Base-by-base conservation (phyloP, 2,888 invertebrate genomes). In the Oegoconia quadripuncta region DNA sequence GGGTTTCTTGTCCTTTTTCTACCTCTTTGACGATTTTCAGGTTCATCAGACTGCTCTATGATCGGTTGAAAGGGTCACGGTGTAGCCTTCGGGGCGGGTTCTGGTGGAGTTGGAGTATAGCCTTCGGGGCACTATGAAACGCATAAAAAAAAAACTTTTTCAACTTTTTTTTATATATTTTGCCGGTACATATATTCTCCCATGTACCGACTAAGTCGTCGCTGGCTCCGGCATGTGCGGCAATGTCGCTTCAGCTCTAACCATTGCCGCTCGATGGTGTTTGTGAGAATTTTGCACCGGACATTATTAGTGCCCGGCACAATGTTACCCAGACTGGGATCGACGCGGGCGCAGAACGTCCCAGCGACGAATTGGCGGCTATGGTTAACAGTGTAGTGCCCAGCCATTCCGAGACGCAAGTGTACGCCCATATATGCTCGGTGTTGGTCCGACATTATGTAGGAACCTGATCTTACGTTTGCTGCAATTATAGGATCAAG, bases 231-330 rank as follows among this genome's bases (percentile, higher is more conserved):
- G 27, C 51, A 51, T 0, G 51, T 37, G 6, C 45, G 35, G 30
- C 49, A 44, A 15, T 47, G 49, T n/a, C 32, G 20, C 29, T 52
- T 46, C 31, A 48, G 23, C 32, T 52, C 44, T 12, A 40, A 27
- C 46, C 44, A 42, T n/a, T 37, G 35, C 9, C 31, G 35, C 17
- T 40, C 40, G 14, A 37, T 30, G 5, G 17, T 34, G 27, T 42
- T 34, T 13, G 34, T 37, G 20, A 30, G 34, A 2, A 41, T 28
- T 37, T 29, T 33, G 3, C 16, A 15, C 14, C 14, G n/a, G 20
- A 36, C 12, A 27, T n/a, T n/a, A 15, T 7, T 12, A 4, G 26
- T 32, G 32, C 12, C 22, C 8, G 26, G 17, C 7, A 38, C 16
- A 1, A 18, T 14, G 5, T 2, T 9, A 3, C 32, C 32, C n/a